Evolutionary conservation across 2,797 vertebrate genomes (phyloP).

Genomic region (Crenuchus spilurus): DNA sequence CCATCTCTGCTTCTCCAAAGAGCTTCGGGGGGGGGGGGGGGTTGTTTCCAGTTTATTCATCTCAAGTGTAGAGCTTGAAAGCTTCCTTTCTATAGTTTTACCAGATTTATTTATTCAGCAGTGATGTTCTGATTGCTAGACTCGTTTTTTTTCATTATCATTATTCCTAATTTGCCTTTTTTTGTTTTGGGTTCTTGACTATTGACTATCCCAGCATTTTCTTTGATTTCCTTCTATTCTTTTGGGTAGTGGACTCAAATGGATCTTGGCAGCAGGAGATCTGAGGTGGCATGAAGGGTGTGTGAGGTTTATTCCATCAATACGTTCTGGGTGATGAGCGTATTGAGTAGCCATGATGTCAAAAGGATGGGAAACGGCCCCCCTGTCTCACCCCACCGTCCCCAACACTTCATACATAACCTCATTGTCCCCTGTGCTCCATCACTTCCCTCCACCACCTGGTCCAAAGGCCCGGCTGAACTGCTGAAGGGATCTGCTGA

Average conservation of each 20-base stretch:
- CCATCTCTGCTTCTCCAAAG: constrained; percentile 32
- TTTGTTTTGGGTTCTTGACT: constrained; percentile 37
- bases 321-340: constrained; percentile 9
- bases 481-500: too few species aligned
- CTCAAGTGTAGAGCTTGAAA: constrained; percentile 70
- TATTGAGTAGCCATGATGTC: constrained; percentile 18
- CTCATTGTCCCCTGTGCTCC: background rate
- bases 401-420: constrained; percentile 17
- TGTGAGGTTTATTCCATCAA: constrained; percentile 11
- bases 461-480: background rate
- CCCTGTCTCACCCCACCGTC: constrained; percentile 28
- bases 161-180: constrained; percentile 54
- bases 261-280: constrained; percentile 65
- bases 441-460: background rate
- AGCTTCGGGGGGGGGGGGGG: background rate
- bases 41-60: constrained; percentile 49
- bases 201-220: constrained; percentile 41
- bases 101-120: constrained; percentile 64
- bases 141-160: constrained; percentile 72
- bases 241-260: constrained; percentile 36
- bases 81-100: constrained; percentile 74
- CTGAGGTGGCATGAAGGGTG: constrained; percentile 68
- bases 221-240: constrained; percentile 23
- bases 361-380: constrained; percentile 51
- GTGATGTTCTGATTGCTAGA: constrained; percentile 66